A percentile compares a stretch with the other conserved stretches of the same genome.
Evolutionary conservation across 1,140 invertebrate genomes (phyloP).

Genomic region (Papilio machaon): DNA sequence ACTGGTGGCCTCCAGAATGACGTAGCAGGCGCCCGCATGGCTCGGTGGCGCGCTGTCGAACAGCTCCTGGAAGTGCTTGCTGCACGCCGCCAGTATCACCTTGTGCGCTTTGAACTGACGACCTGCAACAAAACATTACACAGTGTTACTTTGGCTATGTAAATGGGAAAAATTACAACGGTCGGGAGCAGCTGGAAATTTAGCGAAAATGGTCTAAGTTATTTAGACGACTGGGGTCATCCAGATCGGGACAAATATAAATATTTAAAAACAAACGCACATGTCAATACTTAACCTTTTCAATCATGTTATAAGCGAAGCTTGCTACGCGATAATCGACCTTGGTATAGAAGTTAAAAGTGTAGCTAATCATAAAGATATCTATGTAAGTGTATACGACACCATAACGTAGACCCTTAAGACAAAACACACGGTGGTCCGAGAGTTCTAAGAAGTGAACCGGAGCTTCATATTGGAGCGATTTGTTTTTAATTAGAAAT

Average conservation of each 20-base stretch:
- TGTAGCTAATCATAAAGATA: slow-evolving; percentile 6
- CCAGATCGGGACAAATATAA: no score
- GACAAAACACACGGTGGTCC: slow-evolving; percentile 22
- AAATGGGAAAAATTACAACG: neutral
- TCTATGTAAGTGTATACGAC: slow-evolving; percentile 12
- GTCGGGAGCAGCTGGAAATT: neutral
- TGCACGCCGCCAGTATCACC: slow-evolving; percentile 95
- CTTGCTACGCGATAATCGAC: neutral
- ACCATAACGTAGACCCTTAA: slow-evolving; percentile 11
- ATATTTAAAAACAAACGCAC: neutral
- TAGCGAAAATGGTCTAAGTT: neutral
- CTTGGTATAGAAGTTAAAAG: neutral
- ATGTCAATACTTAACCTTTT: neutral
- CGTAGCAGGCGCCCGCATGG: slow-evolving; percentile 90
- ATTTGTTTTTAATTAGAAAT: slow-evolving; percentile 10
- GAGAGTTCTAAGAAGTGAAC: slow-evolving; percentile 7
- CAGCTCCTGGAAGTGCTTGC: slow-evolving; percentile 95
- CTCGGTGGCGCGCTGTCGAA: slow-evolving; percentile 93
- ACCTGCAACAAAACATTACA: slow-evolving; percentile 83
- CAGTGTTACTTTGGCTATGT: neutral
- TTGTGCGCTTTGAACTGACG: slow-evolving; percentile 95
- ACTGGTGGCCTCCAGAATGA: slow-evolving; percentile 93
- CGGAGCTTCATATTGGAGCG: neutral
- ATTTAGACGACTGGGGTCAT: no score
- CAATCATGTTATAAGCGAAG: neutral